These are phyloP conservation scores for Trachelus iudaicus DNA, from an alignment of 2,888 invertebrate genomes.

Conservation along the genomic window DNA sequence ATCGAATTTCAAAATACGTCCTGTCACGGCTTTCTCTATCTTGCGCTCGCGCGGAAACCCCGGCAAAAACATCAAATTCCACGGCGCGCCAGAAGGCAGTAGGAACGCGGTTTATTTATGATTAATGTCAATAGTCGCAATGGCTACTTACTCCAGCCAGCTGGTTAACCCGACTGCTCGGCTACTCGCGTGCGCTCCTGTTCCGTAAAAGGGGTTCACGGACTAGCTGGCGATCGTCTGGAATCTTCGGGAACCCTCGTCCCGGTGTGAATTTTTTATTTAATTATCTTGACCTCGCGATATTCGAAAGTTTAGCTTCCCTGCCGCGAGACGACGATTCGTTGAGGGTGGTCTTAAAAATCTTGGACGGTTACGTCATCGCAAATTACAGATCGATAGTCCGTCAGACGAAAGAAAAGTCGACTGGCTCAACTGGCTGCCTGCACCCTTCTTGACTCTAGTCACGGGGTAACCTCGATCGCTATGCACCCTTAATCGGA, in stretches of 20 bases:
- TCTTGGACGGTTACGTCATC: neutral
- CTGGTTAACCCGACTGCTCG: neutral
- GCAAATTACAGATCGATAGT: slow-evolving; percentile 7
- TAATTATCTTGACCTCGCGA: neutral
- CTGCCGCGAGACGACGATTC: neutral
- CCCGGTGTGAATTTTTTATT: neutral
- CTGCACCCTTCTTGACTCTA: neutral
- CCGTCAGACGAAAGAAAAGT: neutral
- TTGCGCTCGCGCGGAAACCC: slow-evolving; percentile 11
- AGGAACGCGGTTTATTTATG: slow-evolving; percentile 31
- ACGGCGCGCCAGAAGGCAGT: slow-evolving; percentile 33
- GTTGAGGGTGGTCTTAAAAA: neutral
- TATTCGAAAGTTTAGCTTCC: neutral
- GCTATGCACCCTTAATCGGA: neutral
- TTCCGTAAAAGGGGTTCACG: neutral
- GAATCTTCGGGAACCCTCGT: slow-evolving; percentile 17
- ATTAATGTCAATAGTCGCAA: slow-evolving; percentile 39
- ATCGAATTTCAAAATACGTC: slow-evolving; percentile 45
- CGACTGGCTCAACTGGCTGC: neutral
- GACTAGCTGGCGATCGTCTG: neutral
- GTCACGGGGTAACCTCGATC: neutral
- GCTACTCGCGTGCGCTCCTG: neutral
- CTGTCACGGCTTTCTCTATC: slow-evolving; percentile 39
- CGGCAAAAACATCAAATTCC: slow-evolving; percentile 37
- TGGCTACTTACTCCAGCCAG: neutral